Evolutionary conservation across 2,113 vertebrate species (phyloP).

Genomic region (Egretta garzetta): DNA sequence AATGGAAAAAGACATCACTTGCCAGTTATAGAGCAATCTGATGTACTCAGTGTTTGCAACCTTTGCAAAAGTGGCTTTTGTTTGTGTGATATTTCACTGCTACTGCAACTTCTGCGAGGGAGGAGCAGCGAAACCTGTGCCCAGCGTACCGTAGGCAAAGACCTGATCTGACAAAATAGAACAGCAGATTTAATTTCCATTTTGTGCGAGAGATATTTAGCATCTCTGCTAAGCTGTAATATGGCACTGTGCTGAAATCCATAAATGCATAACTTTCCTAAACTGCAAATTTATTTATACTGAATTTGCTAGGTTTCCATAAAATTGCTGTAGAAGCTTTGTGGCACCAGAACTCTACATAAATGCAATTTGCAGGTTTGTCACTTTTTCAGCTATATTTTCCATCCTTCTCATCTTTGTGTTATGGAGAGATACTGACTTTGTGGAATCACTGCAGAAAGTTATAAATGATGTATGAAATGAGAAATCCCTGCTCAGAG

Average conservation of each 20-base stretch:
- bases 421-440: conserved; percentile 60
- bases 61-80: conserved; percentile 7
- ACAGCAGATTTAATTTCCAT: conserved; percentile 49
- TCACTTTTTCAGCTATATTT: conserved; percentile 67
- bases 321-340: conserved; percentile 59
- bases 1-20: background rate
- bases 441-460: conserved; percentile 64
- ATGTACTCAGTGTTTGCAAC: background rate
- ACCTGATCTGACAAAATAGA: conserved; percentile 41
- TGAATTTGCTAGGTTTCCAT: conserved; percentile 49
- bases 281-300: conserved; percentile 57
- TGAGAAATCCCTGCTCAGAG: conserved; percentile 65
- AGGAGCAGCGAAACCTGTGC: background rate
- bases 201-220: conserved; percentile 43
- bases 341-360: conserved; percentile 40
- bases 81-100: conserved; percentile 6
- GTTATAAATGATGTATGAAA: conserved; percentile 74
- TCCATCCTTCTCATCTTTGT: conserved; percentile 63
- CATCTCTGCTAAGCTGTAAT: conserved; percentile 49
- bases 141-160: background rate
- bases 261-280: conserved; percentile 46
- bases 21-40: background rate
- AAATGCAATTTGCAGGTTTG: conserved; percentile 68
- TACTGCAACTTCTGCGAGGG: background rate
- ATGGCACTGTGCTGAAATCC: conserved; percentile 41